Evolutionary conservation across 2,888 invertebrate species (phyloP).

Genomic region (Drosophila fulvimacula): DNA sequence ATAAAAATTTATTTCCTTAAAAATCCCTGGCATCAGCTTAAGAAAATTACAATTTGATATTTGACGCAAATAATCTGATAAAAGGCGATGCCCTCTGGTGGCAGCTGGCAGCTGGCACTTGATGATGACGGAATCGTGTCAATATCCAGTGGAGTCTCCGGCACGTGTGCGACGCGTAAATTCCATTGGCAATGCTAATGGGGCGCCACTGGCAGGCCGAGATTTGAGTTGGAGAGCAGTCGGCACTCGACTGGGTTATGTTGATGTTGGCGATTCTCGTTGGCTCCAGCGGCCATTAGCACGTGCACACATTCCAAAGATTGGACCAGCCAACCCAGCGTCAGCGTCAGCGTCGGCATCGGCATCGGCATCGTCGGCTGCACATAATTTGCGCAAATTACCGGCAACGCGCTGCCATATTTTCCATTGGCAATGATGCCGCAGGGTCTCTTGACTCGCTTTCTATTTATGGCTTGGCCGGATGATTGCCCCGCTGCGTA

Average conservation of each 20-base stretch:
- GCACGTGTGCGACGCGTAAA: slow-evolving; percentile 70
- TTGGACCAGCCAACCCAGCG: slow-evolving; percentile 46
- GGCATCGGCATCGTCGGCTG: slow-evolving; percentile 38
- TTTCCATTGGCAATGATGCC: slow-evolving; percentile 72
- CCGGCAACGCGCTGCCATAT: slow-evolving; percentile 76
- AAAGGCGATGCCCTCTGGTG: slow-evolving; percentile 8
- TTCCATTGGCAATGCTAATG: slow-evolving; percentile 66
- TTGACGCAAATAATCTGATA: slow-evolving; percentile 33
- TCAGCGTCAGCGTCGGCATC: slow-evolving; percentile 26
- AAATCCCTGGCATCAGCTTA: neutral
- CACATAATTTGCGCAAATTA: slow-evolving; percentile 83
- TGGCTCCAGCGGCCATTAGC: slow-evolving; percentile 80
- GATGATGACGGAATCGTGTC: slow-evolving; percentile 76
- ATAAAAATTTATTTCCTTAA: too few species aligned
- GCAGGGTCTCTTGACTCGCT: slow-evolving; percentile 54
- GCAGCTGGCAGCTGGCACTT: slow-evolving; percentile 38
- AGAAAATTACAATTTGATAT: slow-evolving; percentile 51
- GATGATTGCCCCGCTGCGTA: slow-evolving; percentile 34
- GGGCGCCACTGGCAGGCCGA: slow-evolving; percentile 58
- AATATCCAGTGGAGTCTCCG: slow-evolving; percentile 56
- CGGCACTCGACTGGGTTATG: slow-evolving; percentile 33
- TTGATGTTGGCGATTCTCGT: slow-evolving; percentile 55
- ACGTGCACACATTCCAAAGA: slow-evolving; percentile 84
- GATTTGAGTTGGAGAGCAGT: slow-evolving; percentile 63
- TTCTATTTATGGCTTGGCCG: slow-evolving; percentile 55